Base-by-base conservation (phyloP, 2,797 vertebrate genomes). In the Urosaurus nigricauda region DNA sequence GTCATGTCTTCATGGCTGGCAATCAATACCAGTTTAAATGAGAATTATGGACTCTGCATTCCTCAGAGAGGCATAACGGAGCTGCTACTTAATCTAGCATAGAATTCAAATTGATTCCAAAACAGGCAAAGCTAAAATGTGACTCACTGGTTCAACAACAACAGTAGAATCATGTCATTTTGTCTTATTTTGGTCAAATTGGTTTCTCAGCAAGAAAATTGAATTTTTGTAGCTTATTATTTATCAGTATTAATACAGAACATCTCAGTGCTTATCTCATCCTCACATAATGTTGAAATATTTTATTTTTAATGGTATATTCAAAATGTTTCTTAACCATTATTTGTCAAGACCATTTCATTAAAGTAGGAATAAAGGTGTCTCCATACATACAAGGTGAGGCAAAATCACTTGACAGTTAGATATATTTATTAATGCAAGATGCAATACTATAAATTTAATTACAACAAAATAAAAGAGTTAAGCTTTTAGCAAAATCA, bases 11-110 rank as follows among this genome's bases (percentile, higher is more conserved):
- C 91, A 88, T 84, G 68, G 88, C 80, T 91, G 89, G 85, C 91
- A 94, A 94, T 95, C 94, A 94, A 94, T 95, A 93, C 13, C 82
- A 19, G 79, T 91, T 95, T 90, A 94, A 94, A 94, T 85, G 75
- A 93, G 85, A 94, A 91, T 83, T 93, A 80, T 0, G 2, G 53
- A 83, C 58, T 92, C 79, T 87, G 79, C 65, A 73, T 85, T 90
- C 79, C 92, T 90, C 87, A 87, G 70, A 88, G 90, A 89, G 87
- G 87, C 85, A 82, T 83, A 79, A 88, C 90, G 53, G 83, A 51
- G 83, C 60, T 71, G 90, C 83, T 81, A 0, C 65, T 5, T 56
- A 51, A 2, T n/a, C 85, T 87, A 73, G 87, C 58, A 60, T 83
- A 94, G 92, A 92, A 80, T 79, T 89, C 40, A 84, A 84, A 86